Evolutionary conservation across 2,797 vertebrate genomes (phyloP).

Genomic region (Syngnathus acus): DNA sequence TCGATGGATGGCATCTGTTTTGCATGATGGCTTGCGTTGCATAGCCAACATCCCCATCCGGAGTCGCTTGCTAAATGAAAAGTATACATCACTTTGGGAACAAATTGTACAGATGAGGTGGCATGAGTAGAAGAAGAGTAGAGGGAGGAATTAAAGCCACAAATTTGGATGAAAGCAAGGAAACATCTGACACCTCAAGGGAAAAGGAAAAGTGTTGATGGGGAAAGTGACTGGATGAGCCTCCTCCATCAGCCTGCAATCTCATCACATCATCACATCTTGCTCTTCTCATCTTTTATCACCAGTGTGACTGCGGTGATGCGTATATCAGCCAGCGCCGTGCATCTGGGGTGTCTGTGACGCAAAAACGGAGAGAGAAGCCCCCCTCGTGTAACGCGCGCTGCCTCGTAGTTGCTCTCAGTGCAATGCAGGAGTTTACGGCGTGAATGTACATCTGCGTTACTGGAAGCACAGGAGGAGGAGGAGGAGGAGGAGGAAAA

Average conservation of each 20-base stretch:
- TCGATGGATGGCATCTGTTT: constrained; percentile 30
- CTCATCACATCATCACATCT: constrained; percentile 23
- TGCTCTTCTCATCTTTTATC: constrained; percentile 16
- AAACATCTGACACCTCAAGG: constrained; percentile 16
- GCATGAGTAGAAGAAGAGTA: constrained; percentile 1
- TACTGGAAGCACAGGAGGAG: constrained; percentile 11
- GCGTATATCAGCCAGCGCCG: constrained; percentile 30
- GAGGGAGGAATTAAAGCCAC: not conserved
- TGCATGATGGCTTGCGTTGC: constrained; percentile 29
- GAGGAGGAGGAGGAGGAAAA: constrained; percentile 7
- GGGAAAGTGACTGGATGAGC: constrained; percentile 28
- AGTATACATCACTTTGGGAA: constrained; percentile 13
- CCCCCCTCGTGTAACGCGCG: constrained; percentile 24
- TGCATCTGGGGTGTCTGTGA: constrained; percentile 47
- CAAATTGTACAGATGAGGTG: constrained; percentile 9
- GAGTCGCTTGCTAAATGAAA: constrained; percentile 14
- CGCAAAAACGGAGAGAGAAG: constrained; percentile 37
- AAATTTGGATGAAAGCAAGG: not conserved
- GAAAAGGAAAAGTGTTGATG: constrained; percentile 21
- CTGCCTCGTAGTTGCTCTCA: constrained; percentile 35
- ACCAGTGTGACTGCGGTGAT: constrained; percentile 39
- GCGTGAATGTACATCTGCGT: constrained; percentile 17
- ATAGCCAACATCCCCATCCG: constrained; percentile 24
- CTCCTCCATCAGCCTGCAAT: constrained; percentile 21
- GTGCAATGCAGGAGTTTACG: constrained; percentile 63